phyloP scores from a whole-genome alignment of 1,140 invertebrate species.

The Papilio helenus region DNA sequence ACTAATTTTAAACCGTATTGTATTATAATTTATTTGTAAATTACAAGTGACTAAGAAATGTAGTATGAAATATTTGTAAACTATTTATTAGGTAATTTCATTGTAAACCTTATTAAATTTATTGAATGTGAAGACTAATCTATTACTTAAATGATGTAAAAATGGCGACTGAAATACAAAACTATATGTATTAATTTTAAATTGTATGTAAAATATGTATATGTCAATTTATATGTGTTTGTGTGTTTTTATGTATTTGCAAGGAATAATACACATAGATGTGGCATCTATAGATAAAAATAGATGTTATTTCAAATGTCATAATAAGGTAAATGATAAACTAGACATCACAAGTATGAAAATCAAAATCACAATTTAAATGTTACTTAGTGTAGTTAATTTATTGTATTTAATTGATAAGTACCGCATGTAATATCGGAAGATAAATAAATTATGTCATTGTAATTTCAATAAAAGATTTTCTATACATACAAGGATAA shows the following conservation, averaged over 20 bases:
- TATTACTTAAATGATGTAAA: not conserved
- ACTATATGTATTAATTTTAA: not conserved
- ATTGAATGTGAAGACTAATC: not conserved
- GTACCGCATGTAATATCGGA: not conserved
- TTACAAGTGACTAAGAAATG: not conserved
- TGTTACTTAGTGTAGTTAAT: slow-evolving; percentile 27
- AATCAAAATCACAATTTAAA: slow-evolving; percentile 27
- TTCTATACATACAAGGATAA: not conserved
- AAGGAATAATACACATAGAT: not conserved
- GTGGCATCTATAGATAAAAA: not conserved
- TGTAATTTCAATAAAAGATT: not conserved
- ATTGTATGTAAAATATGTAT: not conserved
- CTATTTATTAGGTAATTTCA: not conserved
- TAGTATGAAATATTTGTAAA: not conserved
- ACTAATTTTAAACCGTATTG: not conserved
- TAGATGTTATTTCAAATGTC: not conserved
- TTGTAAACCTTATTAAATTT: not conserved
- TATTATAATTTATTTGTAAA: not conserved
- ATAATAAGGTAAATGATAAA: not conserved
- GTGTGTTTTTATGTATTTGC: not conserved
- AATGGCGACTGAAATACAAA: not conserved
- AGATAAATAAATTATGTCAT: not conserved
- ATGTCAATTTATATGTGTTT: not conserved
- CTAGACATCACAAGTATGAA: not conserved
- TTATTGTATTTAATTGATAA: slow-evolving; percentile 29